Evolutionary conservation across 2,888 invertebrate species (phyloP).

Genomic region (Coremacera marginata): DNA sequence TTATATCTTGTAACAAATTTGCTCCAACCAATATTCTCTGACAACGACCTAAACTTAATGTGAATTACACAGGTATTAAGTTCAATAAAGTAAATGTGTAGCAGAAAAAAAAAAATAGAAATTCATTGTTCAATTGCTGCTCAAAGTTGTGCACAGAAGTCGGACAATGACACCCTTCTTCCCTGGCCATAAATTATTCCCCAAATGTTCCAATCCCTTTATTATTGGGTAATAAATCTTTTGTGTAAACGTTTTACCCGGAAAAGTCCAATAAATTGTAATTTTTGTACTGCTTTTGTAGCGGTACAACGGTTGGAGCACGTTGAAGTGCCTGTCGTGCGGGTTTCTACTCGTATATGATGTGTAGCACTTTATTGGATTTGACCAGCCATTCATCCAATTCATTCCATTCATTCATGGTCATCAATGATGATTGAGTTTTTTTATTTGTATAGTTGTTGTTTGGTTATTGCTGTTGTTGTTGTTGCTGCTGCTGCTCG

Average conservation of each 20-base stretch:
- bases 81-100: constrained; percentile 37
- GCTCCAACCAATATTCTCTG: neutral
- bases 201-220: constrained; percentile 51
- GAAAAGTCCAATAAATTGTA: constrained; percentile 65
- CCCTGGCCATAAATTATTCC: constrained; percentile 49
- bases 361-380: constrained; percentile 22
- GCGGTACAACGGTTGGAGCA: neutral
- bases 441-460: neutral
- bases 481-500: neutral
- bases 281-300: constrained; percentile 53
- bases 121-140: constrained; percentile 5
- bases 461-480: neutral
- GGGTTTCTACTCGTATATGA: neutral
- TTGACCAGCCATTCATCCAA: neutral
- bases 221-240: constrained; percentile 54
- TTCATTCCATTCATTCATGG: constrained; percentile 4
- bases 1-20: no score
- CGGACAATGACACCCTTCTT: neutral
- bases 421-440: constrained; percentile 29
- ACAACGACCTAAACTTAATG: constrained; percentile 40
- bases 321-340: neutral
- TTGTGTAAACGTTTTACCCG: constrained; percentile 45
- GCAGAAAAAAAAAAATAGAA: neutral
- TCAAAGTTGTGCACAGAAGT: neutral
- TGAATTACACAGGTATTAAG: constrained; percentile 53